Evolutionary conservation across 1,140 invertebrate genomes (phyloP).

Genomic region (Apolygus lucorum): DNA sequence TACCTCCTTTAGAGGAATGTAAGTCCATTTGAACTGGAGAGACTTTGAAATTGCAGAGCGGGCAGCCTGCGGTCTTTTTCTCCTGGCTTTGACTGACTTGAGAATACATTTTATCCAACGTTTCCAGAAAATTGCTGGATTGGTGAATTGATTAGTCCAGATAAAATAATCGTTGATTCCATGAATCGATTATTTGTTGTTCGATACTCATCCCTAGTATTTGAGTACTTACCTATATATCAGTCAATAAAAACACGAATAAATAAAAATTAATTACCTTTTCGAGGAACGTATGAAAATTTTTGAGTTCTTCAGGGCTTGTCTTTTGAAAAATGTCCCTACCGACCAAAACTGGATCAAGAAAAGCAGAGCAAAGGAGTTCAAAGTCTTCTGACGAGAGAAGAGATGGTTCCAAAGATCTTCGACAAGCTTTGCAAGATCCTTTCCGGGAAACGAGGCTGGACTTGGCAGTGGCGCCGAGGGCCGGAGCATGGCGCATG

Average conservation of each 20-base stretch:
- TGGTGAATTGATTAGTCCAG: too few species aligned
- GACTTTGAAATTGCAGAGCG: too few species aligned
- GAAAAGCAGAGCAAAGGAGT: slow-evolving; percentile 47
- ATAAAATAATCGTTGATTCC: neutral
- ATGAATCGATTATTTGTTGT: too few species aligned
- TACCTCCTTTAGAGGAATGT: too few species aligned
- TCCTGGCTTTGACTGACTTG: too few species aligned
- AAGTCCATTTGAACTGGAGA: too few species aligned
- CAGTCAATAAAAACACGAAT: neutral
- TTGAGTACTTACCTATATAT: too few species aligned
- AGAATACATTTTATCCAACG: too few species aligned
- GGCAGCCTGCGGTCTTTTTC: too few species aligned
- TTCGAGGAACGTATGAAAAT: slow-evolving; percentile 55
- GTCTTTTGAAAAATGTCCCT: slow-evolving; percentile 63
- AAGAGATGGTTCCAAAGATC: slow-evolving; percentile 42
- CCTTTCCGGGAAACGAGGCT: slow-evolving; percentile 43
- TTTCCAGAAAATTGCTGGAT: too few species aligned
- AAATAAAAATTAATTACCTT: neutral
- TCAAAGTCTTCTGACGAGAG: slow-evolving; percentile 53
- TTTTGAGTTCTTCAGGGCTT: slow-evolving; percentile 56
- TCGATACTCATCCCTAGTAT: too few species aligned
- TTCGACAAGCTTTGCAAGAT: slow-evolving; percentile 49
- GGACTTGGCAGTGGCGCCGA: neutral
- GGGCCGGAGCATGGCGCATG: neutral
- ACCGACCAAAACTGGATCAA: slow-evolving; percentile 55